phyloP scores from a whole-genome alignment of 2,797 vertebrate species.

The Sardinella longiceps region DNA sequence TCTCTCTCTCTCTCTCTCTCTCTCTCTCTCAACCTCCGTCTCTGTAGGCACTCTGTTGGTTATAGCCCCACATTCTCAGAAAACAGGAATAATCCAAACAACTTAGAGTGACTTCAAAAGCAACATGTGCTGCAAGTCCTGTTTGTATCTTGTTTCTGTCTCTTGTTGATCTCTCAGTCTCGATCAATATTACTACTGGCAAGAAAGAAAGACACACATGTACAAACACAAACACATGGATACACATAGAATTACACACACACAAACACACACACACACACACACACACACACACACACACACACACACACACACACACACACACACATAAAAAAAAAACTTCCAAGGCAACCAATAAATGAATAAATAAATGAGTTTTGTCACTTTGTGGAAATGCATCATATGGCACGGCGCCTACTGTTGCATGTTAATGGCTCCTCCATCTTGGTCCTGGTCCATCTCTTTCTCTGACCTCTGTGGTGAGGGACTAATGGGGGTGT shows the following conservation, averaged over 20 bases:
- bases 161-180: slow-evolving; percentile 64
- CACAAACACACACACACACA: neutral
- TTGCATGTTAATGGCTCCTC: slow-evolving; percentile 64
- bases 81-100: slow-evolving; percentile 3
- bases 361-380: slow-evolving; percentile 42
- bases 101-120: slow-evolving; percentile 10
- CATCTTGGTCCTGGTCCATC: slow-evolving; percentile 67
- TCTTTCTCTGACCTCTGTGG: slow-evolving; percentile 64
- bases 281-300: neutral
- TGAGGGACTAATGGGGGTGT: slow-evolving; percentile 65
- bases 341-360: neutral
- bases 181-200: slow-evolving; percentile 66
- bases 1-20: neutral
- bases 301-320: neutral
- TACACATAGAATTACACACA: slow-evolving; percentile 38
- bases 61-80: neutral
- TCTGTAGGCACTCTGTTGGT: neutral
- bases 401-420: slow-evolving; percentile 64
- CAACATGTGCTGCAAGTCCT: slow-evolving; percentile 41
- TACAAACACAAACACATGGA: slow-evolving; percentile 36
- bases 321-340: neutral
- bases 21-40: neutral
- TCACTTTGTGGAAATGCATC: slow-evolving; percentile 71
- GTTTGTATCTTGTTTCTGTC: slow-evolving; percentile 62
- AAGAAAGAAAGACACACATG: slow-evolving; percentile 45